phyloP scores from a whole-genome alignment of 2,888 invertebrate species.

The Formica aserva region DNA sequence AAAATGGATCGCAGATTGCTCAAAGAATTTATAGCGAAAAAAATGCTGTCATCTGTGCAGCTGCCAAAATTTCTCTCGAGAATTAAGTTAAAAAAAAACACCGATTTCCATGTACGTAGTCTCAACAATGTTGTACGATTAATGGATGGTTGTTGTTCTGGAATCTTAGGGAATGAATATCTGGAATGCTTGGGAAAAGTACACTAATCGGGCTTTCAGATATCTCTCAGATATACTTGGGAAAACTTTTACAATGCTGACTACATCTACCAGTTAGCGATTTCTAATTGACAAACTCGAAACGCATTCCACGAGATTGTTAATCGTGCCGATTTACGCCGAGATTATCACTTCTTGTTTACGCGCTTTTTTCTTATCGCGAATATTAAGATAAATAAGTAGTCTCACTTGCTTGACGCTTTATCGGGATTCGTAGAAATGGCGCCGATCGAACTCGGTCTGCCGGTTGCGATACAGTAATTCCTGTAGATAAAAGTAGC shows the following conservation, averaged over 20 bases:
- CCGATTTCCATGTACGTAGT: not conserved
- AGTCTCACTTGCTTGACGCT: not conserved
- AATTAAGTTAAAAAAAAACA: not conserved
- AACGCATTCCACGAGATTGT: not conserved
- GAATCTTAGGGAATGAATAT: not conserved
- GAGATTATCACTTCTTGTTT: conserved; percentile 40
- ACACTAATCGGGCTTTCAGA: not conserved
- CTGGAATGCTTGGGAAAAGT: not conserved
- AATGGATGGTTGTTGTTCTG: not conserved
- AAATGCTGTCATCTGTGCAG: not conserved
- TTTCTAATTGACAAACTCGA: conserved; percentile 16
- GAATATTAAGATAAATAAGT: conserved; percentile 33
- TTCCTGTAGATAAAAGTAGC: not conserved
- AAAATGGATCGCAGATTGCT: not conserved
- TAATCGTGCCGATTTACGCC: conserved; percentile 4
- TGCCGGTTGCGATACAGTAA: not conserved
- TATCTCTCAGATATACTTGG: not conserved
- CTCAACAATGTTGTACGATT: not conserved
- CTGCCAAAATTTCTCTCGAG: not conserved
- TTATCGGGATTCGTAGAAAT: conserved; percentile 23
- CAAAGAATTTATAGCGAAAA: not conserved
- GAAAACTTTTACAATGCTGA: not conserved
- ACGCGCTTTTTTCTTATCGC: conserved; percentile 34
- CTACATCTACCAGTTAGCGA: not conserved
- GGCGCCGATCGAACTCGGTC: not conserved